Evolutionary conservation across 1,140 invertebrate genomes (phyloP), one percentile per base, ranked within the genome.

Genomic region (Hypothenemus hampei): DNA sequence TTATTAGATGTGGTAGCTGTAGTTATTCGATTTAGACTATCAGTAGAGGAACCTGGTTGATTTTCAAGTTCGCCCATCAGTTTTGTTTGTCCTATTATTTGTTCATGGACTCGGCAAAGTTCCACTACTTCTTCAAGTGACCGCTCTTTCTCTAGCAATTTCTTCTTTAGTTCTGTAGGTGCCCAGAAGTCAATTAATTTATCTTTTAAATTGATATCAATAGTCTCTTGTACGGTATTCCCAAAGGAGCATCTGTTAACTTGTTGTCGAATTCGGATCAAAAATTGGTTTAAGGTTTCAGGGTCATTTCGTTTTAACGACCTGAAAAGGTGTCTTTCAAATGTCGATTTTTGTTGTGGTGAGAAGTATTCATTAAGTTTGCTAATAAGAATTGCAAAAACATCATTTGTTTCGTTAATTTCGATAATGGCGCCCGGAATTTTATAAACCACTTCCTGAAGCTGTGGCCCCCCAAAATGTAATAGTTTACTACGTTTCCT

Each of bases 281-380:
- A 22, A 56, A 59, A 69, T 39, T 69, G 57, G 10, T 39, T 49
- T 6, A 65, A 53, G 11, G 13, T 57, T 35, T 54, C 43, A 13
- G 26, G 35, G 4, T 59, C 50, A 29, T 52, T 58, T 50, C 63
- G 61, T 18, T 37, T 48, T 23, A 70, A 33, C 7, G 22, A 26
- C 11, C 65, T 55, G 60, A 70, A 68, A 13, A 67, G 24, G 24
- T 69, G 64, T n/a, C 66, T 54, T 35, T 70, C 66, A 44, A 60
- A 68, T 6, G 61, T 61, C 7, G 60, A 64, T 29, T 58, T 60
- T 54, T 60, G 58, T 22, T 59, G 39, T n/a, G 41, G 43, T n/a
- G 44, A 54, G 33, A 61, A 58, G 46, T 55, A 54, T 3, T 58
- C 33, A 10, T 22, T 41, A n/a, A 59, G 46, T 23, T 46, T 49